Evolutionary conservation across 2,113 vertebrate species (phyloP).

Genomic region (Glareola pratincola): DNA sequence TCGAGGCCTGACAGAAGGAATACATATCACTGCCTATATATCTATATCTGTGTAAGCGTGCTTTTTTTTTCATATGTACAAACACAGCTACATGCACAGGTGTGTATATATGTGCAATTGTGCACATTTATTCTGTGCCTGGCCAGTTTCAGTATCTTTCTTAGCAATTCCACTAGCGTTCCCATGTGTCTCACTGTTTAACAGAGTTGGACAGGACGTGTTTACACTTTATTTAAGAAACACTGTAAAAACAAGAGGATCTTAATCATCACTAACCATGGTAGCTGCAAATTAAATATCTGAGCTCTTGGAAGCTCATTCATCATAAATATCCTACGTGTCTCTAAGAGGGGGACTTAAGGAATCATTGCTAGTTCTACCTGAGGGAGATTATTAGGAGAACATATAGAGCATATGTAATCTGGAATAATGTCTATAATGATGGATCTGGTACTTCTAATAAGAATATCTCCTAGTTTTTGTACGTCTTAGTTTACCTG

Average conservation of each 20-base stretch:
- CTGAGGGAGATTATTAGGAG: neutral
- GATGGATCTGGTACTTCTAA: neutral
- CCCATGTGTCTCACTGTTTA: neutral
- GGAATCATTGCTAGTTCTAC: neutral
- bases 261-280: constrained; percentile 54
- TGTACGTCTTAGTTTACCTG: neutral
- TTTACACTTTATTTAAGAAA: constrained; percentile 51
- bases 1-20: neutral
- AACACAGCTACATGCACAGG: neutral
- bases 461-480: neutral
- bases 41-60: neutral
- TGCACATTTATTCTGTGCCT: neutral
- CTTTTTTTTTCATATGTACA: neutral
- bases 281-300: constrained; percentile 46
- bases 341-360: neutral
- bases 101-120: neutral
- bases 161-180: neutral
- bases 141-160: neutral
- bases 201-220: neutral
- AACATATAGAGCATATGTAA: neutral
- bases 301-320: constrained; percentile 25
- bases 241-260: constrained; percentile 32
- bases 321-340: neutral
- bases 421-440: neutral
- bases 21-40: neutral